A percentile compares a stretch with the other conserved stretches of the same genome.
Conservation (phyloP, 2,113 vertebrate genomes). For the Brachypteracias leptosomus region DNA sequence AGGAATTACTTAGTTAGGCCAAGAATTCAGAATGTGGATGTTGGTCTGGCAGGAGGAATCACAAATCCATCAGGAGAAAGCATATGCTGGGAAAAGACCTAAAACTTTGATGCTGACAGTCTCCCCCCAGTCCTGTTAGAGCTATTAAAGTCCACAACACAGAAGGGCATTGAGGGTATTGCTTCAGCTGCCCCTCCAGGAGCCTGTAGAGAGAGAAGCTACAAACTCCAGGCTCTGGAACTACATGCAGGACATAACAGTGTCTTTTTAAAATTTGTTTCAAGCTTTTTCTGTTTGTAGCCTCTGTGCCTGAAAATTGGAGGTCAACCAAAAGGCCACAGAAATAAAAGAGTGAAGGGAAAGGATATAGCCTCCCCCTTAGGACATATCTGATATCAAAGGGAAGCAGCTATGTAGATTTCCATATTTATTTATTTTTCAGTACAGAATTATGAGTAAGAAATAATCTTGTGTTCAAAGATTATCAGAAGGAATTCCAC, state of each 20-base stretch:
- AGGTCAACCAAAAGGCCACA: neutral
- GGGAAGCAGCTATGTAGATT: neutral
- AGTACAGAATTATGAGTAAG: neutral
- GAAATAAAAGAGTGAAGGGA: neutral
- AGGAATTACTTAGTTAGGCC: neutral
- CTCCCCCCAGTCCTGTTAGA: neutral
- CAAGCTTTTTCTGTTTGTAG: neutral
- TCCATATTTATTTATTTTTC: neutral
- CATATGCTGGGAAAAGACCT: neutral
- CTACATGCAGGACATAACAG: neutral
- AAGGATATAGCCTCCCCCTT: neutral
- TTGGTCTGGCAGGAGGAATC: neutral
- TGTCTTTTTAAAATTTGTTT: neutral
- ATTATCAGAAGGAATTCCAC: neutral
- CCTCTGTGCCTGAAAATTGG: neutral
- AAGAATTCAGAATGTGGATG: neutral
- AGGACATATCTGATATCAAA: neutral
- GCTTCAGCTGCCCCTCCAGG: neutral
- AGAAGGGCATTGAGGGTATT: neutral
- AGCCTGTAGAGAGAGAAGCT: neutral
- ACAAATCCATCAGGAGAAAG: neutral
- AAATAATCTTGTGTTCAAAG: neutral
- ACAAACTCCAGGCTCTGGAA: neutral
- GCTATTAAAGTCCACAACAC: neutral
- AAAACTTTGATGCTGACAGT: neutral